Percentiles rank a stretch among this genome's conserved stretches.
These are phyloP conservation scores for Pelodiscus sinensis DNA, from an alignment of 2,113 vertebrate species.

Conservation along the genomic window DNA sequence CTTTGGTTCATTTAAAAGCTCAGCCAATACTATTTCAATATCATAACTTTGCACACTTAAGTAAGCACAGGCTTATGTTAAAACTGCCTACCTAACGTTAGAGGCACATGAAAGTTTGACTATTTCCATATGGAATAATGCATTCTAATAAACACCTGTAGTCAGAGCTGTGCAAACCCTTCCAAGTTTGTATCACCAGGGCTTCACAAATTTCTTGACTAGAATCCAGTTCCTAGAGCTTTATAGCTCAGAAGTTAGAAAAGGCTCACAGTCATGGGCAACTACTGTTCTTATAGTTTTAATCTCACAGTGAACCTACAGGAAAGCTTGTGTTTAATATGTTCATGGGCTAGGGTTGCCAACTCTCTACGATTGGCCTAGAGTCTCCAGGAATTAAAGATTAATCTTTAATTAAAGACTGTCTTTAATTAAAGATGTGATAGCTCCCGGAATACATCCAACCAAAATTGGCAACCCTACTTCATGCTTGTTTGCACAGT, in stretches of 20 bases:
- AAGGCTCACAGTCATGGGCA: not conserved
- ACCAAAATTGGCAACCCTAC: too few species aligned
- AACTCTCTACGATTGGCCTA: too few species aligned
- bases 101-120: not conserved
- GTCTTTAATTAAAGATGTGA: too few species aligned
- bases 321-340: not conserved
- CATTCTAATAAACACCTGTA: not conserved
- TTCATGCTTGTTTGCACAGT: not conserved
- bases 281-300: not conserved
- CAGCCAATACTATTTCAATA: not conserved
- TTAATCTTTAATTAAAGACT: too few species aligned
- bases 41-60: not conserved
- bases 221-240: not conserved
- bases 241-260: not conserved
- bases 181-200: not conserved
- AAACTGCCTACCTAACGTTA: not conserved
- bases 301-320: not conserved
- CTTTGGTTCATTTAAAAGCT: not conserved
- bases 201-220: not conserved
- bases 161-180: fast-evolving
- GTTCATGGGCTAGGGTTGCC: not conserved
- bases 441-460: too few species aligned
- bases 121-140: not conserved
- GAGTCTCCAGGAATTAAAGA: too few species aligned
- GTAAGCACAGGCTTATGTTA: not conserved